These are phyloP conservation scores for Pogonophryne albipinna DNA, from an alignment of 2,797 vertebrate genomes.

Conservation along the genomic window DNA sequence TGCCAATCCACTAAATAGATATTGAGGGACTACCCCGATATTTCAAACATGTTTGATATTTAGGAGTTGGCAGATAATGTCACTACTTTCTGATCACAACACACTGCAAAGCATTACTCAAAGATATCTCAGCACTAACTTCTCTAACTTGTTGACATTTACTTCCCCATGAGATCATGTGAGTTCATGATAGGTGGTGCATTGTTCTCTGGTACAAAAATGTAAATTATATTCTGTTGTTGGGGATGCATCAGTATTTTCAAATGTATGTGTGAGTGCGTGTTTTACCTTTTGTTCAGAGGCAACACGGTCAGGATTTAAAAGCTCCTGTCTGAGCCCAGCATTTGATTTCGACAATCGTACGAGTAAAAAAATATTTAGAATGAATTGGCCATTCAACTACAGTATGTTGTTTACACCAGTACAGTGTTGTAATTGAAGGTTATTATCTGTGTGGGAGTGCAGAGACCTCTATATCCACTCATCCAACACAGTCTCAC, in stretches of 20 bases:
- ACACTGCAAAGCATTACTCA: no score
- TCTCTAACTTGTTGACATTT: neutral
- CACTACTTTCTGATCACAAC: no score
- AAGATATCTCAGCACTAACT: neutral
- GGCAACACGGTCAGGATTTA: no score
- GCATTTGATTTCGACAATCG: no score
- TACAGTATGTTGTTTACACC: slow-evolving; percentile 14
- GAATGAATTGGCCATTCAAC: slow-evolving; percentile 21
- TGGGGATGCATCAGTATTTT: neutral
- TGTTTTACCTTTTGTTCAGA: no score
- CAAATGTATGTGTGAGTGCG: neutral
- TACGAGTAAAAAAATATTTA: slow-evolving; percentile 3
- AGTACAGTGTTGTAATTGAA: slow-evolving; percentile 29
- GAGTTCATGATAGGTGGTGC: neutral
- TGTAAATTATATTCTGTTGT: neutral
- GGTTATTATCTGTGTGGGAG: slow-evolving; percentile 47
- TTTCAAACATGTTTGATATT: no score
- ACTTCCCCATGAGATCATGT: neutral
- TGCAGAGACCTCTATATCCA: slow-evolving; percentile 13
- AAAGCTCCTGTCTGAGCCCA: no score
- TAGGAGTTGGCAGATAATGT: no score
- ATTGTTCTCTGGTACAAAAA: neutral
- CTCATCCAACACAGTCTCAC: slow-evolving; percentile 5
- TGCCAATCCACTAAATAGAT: neutral
- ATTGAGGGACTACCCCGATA: neutral